phyloP scores from a whole-genome alignment of 2,888 invertebrate species.

The Lasioglossum morio region DNA sequence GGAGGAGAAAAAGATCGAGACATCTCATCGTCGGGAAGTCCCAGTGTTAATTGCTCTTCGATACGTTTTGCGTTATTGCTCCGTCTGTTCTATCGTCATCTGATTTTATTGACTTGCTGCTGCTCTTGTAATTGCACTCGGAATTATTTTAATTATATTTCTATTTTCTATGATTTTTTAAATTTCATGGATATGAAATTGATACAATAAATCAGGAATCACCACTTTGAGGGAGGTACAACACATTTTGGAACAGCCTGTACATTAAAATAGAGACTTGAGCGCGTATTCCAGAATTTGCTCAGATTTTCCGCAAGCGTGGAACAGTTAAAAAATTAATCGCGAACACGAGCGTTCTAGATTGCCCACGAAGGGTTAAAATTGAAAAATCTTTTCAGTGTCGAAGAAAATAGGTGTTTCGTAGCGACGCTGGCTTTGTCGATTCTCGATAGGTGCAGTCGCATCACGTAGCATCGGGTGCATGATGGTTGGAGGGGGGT shows the following conservation, averaged over 20 bases:
- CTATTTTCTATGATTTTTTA: too few relatives aligned
- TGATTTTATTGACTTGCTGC: not conserved
- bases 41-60: constrained; percentile 28
- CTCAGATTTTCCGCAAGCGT: not conserved
- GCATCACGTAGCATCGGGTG: constrained; percentile 63
- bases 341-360: not conserved
- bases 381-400: not conserved
- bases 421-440: constrained; percentile 35
- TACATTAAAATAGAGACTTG: not conserved
- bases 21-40: not conserved
- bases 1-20: constrained; percentile 19
- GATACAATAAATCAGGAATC: too few relatives aligned
- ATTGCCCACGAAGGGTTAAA: not conserved
- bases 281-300: not conserved
- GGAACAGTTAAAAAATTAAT: not conserved
- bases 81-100: not conserved
- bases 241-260: too few relatives aligned
- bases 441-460: constrained; percentile 61
- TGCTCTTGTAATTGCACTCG: too few relatives aligned
- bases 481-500: constrained; percentile 29
- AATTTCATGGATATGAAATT: too few relatives aligned
- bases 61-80: constrained; percentile 33
- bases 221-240: too few relatives aligned
- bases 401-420: not conserved
- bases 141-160: too few relatives aligned